phyloP scores from a whole-genome alignment of 1,140 invertebrate species.

The Ericerus pela region DNA sequence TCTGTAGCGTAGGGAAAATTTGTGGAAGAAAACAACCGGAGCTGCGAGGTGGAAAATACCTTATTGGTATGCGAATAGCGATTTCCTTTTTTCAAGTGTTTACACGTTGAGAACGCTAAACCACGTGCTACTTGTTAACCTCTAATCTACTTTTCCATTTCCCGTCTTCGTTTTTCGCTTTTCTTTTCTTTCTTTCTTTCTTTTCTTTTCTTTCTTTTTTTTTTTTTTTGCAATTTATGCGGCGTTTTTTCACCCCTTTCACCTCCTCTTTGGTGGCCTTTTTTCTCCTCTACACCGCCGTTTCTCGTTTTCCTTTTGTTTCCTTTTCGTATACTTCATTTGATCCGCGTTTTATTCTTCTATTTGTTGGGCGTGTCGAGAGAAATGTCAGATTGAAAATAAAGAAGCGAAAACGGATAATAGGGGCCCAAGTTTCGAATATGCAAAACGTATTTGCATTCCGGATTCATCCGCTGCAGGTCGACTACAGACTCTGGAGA shows the following conservation, averaged over 20 bases:
- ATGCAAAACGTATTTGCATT: no score
- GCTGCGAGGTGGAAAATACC: neutral
- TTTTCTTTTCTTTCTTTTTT: neutral
- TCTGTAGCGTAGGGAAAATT: constrained; percentile 8
- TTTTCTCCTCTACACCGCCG: neutral
- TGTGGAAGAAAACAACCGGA: constrained; percentile 6
- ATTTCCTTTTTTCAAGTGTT: constrained; percentile 6
- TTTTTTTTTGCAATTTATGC: neutral
- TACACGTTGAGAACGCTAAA: constrained; percentile 9
- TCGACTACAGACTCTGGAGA: no score
- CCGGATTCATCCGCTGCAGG: no score
- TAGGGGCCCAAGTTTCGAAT: neutral
- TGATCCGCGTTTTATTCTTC: neutral
- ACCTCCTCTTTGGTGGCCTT: neutral
- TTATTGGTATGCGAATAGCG: constrained; percentile 7
- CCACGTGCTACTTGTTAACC: constrained; percentile 10
- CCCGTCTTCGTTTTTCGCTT: neutral
- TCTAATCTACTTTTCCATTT: constrained; percentile 2
- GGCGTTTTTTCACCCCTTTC: no score
- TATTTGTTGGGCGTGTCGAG: neutral
- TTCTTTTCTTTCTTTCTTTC: neutral
- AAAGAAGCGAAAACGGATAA: neutral
- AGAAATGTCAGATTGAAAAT: neutral
- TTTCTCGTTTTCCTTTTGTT: neutral
- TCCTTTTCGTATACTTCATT: neutral